A percentile compares a stretch with the other conserved stretches of the same genome.
These are phyloP conservation scores for Drosophila erecta DNA, from an alignment of 1,140 invertebrate genomes.

Conservation along the genomic window DNA sequence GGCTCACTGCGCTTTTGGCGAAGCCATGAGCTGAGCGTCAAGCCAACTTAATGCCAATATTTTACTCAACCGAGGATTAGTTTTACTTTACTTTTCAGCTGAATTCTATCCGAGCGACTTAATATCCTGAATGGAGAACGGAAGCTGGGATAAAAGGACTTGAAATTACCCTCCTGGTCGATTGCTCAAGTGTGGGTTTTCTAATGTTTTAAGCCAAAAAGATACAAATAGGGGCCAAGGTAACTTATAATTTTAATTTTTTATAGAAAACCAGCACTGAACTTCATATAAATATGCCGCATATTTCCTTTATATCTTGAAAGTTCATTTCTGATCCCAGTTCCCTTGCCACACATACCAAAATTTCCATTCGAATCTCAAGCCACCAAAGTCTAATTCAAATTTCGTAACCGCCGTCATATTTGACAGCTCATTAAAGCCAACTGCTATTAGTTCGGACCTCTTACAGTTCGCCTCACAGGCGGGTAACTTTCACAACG, in stretches of 20 bases:
- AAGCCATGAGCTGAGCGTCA: conserved; percentile 2
- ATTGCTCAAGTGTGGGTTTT: too few species aligned
- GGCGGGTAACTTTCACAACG: conserved; percentile 37
- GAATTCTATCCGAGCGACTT: neutral
- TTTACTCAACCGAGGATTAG: conserved; percentile 16
- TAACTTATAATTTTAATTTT: too few species aligned
- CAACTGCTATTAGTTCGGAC: conserved; percentile 31
- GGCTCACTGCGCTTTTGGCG: conserved; percentile 8
- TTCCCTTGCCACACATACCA: neutral
- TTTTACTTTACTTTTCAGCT: neutral
- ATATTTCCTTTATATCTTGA: neutral
- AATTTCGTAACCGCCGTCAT: conserved; percentile 10
- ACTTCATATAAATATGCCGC: too few species aligned
- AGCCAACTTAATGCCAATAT: conserved; percentile 13
- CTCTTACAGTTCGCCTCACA: conserved; percentile 2
- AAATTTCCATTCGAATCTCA: neutral
- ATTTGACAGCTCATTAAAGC: conserved; percentile 28
- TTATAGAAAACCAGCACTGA: too few species aligned
- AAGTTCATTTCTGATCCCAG: neutral
- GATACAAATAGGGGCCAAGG: too few species aligned
- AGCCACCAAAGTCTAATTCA: neutral
- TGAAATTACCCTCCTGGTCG: too few species aligned
- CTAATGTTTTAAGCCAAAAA: too few species aligned
- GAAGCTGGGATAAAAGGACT: neutral
- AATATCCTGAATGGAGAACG: neutral